A percentile compares a stretch with the other conserved stretches of the same genome.
Evolutionary conservation across 2,888 invertebrate genomes (phyloP).

Genomic region (Cylindroiulus punctatus): DNA sequence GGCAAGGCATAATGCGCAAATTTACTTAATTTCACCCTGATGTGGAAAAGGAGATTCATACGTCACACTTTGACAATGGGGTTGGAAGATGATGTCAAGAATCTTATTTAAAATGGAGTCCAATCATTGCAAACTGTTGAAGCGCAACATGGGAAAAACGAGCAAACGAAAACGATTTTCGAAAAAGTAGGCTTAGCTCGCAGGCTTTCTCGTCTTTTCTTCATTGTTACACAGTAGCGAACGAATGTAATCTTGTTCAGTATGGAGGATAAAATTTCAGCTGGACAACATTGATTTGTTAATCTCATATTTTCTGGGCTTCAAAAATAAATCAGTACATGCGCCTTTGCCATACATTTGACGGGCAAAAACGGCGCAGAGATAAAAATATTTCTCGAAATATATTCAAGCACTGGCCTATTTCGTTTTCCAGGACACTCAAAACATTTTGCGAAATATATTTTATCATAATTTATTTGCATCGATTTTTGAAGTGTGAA

Average conservation of each 20-base stretch:
- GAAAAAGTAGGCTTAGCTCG: not conserved
- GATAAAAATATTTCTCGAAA: conserved; percentile 25
- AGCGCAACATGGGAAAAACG: not conserved
- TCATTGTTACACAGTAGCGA: not conserved
- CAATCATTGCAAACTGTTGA: not conserved
- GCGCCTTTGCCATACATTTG: not conserved
- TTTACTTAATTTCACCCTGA: too few relatives aligned
- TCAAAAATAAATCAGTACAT: conserved; percentile 45
- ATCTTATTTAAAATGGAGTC: too few relatives aligned
- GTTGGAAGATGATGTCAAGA: too few relatives aligned
- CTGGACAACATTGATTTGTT: conserved; percentile 35
- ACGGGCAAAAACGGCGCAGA: not conserved
- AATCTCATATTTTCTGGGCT: conserved; percentile 19
- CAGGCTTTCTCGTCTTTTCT: not conserved
- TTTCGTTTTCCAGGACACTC: conserved; percentile 45
- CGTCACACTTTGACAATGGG: too few relatives aligned
- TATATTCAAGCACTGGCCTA: conserved; percentile 40
- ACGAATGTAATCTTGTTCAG: conserved; percentile 34
- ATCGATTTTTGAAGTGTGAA: conserved; percentile 45
- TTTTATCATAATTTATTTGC: conserved; percentile 45
- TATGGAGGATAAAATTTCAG: not conserved
- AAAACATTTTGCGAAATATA: conserved; percentile 34
- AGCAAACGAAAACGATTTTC: not conserved
- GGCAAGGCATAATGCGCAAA: too few relatives aligned
- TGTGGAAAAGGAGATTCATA: too few relatives aligned